Evolutionary conservation across 2,113 vertebrate species (phyloP), one percentile per base, ranked within the genome.

Genomic region (Blennius ocellaris): DNA sequence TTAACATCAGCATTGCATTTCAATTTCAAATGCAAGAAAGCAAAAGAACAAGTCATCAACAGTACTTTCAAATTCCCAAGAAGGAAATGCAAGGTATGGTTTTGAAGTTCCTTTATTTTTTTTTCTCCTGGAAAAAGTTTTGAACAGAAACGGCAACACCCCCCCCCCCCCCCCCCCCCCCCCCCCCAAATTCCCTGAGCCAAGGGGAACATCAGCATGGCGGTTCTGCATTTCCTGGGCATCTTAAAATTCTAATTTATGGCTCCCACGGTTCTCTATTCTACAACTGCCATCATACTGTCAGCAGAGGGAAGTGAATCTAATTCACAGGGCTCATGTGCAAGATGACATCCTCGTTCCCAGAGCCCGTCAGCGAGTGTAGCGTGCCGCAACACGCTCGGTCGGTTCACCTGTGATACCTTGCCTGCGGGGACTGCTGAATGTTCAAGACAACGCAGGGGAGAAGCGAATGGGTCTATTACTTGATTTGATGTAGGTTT

Each of bases 321-420:
- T 37, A 30, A 58, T 75, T 84, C 76, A 53, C 79, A 78, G 66
- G 67, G 45, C 53, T 72, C 51, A 47, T 63, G 52, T n/a, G 1
- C 16, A 61, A 21, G 44, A 40, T 51, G 58, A 50, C 16, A 60
- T 73, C 63, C 30, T 51, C 21, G 8, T 87, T 86, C 73, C 50
- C 60, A 85, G 40, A 51, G 56, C 11, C n/a, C 55, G 21, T 64
- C 49, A 53, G 56, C 7, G 50, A 45, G 10, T 39, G 53, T 16
- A 39, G 38, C 90, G 10, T 75, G 90, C 77, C 72, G 55, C 48
- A 70, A 87, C 84, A 87, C 0, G 85, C 78, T 68, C 43, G 30
- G n/a, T 49, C n/a, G 11, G 38, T 62, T 83, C 73, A 84, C 70
- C 71, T 80, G 81, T 36, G 17, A 76, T 77, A 69, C 69, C 53